phyloP scores from a whole-genome alignment of 2,888 invertebrate genomes.

The Itoplectis maculator region DNA sequence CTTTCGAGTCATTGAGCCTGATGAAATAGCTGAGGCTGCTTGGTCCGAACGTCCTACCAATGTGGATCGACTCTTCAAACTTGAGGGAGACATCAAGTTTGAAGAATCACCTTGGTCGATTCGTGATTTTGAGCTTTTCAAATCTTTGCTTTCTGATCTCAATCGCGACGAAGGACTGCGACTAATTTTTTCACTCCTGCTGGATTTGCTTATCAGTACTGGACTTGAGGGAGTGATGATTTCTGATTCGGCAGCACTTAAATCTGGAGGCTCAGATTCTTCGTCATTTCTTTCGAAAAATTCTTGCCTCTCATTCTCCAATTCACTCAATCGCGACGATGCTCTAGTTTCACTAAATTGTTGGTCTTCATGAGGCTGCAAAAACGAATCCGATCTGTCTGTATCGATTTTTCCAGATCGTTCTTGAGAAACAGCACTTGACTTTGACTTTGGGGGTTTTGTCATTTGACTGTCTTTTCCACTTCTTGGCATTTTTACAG shows the following conservation, averaged over 20 bases:
- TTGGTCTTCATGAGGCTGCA: not conserved
- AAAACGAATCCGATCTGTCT: not conserved
- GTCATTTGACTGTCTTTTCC: not conserved
- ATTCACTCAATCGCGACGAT: not conserved
- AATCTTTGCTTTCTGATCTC: slow-evolving; percentile 2
- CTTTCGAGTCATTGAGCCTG: not conserved
- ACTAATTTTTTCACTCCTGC: not conserved
- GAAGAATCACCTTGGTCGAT: not conserved
- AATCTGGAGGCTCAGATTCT: not conserved
- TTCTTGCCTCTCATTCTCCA: not conserved
- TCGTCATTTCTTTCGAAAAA: not conserved
- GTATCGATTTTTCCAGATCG: not conserved
- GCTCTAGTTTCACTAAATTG: not conserved
- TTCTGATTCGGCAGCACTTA: not conserved
- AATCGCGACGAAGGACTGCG: not conserved
- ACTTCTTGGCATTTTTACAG: not conserved
- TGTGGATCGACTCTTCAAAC: not conserved
- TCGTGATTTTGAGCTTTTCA: not conserved
- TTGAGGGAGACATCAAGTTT: not conserved
- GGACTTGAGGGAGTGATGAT: not conserved
- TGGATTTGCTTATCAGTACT: not conserved
- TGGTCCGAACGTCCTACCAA: slow-evolving; percentile 31
- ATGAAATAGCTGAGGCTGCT: slow-evolving; percentile 8
- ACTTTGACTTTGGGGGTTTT: not conserved
- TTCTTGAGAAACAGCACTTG: not conserved